A percentile compares a stretch with the other conserved stretches of the same genome.
phyloP scores from a whole-genome alignment of 2,888 invertebrate genomes.

The Hylaea fasciaria region DNA sequence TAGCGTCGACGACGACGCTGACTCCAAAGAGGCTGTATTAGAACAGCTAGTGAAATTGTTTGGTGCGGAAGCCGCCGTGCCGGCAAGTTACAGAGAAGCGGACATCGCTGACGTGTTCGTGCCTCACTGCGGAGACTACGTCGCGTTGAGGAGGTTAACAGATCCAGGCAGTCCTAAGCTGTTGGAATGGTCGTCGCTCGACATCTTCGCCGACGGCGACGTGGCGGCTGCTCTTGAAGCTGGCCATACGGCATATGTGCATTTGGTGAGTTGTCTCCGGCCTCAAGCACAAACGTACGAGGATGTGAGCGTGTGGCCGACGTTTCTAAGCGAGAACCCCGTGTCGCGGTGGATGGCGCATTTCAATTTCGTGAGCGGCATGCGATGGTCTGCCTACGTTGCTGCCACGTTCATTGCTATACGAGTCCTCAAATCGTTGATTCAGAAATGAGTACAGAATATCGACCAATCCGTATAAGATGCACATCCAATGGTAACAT shows the following conservation, averaged over 20 bases:
- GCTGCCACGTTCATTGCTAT: slow-evolving; percentile 53
- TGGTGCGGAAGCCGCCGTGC: slow-evolving; percentile 64
- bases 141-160: slow-evolving; percentile 59
- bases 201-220: slow-evolving; percentile 76
- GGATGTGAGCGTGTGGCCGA: slow-evolving; percentile 62
- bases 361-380: slow-evolving; percentile 56
- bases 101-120: slow-evolving; percentile 66
- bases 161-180: slow-evolving; percentile 45
- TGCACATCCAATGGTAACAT: too few species aligned
- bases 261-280: slow-evolving; percentile 64
- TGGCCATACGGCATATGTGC: slow-evolving; percentile 71
- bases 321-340: slow-evolving; percentile 49
- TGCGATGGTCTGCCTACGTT: slow-evolving; percentile 54
- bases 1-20: slow-evolving; percentile 15
- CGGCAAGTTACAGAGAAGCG: slow-evolving; percentile 65
- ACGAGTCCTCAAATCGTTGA: slow-evolving; percentile 48
- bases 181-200: slow-evolving; percentile 77
- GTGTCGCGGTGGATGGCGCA: slow-evolving; percentile 51
- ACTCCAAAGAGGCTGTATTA: slow-evolving; percentile 62
- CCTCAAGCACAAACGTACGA: slow-evolving; percentile 76
- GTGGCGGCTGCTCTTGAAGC: slow-evolving; percentile 73
- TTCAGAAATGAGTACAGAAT: slow-evolving; percentile 38
- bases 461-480: too few species aligned
- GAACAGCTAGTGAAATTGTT: slow-evolving; percentile 71
- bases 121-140: slow-evolving; percentile 73